phyloP scores from a whole-genome alignment of 2,888 invertebrate species.

The Hanleya hanleyi region DNA sequence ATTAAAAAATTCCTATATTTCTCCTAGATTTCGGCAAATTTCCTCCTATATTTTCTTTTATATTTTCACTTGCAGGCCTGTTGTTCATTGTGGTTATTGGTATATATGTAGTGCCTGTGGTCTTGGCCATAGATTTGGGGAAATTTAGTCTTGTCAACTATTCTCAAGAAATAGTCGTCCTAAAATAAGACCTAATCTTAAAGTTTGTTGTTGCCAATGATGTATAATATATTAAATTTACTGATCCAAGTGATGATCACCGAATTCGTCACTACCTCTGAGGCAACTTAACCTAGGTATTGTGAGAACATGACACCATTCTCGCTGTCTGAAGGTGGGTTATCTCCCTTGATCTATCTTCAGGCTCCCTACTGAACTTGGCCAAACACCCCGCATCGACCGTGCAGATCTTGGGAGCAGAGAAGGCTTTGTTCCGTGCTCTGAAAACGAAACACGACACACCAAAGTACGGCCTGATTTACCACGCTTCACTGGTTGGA shows the following conservation, averaged over 20 bases:
- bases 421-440: slow-evolving; percentile 97
- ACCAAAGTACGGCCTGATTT: slow-evolving; percentile 98
- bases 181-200: too few species aligned
- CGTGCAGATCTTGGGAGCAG: slow-evolving; percentile 97
- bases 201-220: slow-evolving; percentile 9
- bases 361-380: slow-evolving; percentile 89
- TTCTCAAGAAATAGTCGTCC: too few species aligned
- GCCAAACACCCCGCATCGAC: slow-evolving; percentile 99
- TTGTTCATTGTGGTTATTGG: too few species aligned
- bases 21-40: too few species aligned
- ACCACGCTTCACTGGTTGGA: slow-evolving; percentile 94
- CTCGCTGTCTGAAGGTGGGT: not conserved
- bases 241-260: not conserved
- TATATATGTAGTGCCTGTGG: too few species aligned
- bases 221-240: not conserved
- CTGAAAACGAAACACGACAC: slow-evolving; percentile 98
- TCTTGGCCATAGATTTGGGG: too few species aligned
- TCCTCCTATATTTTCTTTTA: too few species aligned
- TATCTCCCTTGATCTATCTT: slow-evolving; percentile 19
- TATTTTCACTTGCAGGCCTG: too few species aligned
- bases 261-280: slow-evolving; percentile 52
- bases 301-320: not conserved
- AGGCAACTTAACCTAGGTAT: slow-evolving; percentile 19
- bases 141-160: too few species aligned
- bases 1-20: too few species aligned